Conservation (phyloP, 2,797 vertebrate genomes). For the Bryconaethiops microstoma region DNA sequence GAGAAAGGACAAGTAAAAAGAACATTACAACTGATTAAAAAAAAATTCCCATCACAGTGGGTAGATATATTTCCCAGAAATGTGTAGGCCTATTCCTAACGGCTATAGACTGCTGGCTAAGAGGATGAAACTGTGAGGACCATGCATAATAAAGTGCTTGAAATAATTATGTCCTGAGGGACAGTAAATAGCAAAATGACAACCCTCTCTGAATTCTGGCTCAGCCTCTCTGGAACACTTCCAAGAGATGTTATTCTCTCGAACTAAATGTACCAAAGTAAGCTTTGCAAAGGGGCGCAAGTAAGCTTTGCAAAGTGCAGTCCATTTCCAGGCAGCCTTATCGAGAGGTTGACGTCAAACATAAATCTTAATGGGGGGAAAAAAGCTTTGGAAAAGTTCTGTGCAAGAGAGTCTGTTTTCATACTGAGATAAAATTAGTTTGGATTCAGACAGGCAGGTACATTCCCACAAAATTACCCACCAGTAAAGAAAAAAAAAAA, state of each 20-base stretch:
- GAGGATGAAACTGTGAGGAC: constrained; percentile 30
- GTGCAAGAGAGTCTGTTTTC: not conserved
- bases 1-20: not conserved
- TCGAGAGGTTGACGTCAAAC: constrained; percentile 19
- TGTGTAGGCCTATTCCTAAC: not conserved
- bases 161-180: constrained; percentile 56
- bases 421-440: constrained; percentile 15
- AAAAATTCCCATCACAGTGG: constrained; percentile 28
- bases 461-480: constrained; percentile 13
- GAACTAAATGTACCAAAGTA: constrained; percentile 21
- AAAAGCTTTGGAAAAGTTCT: constrained; percentile 1
- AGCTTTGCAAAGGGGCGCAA: constrained; percentile 5
- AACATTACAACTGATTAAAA: not conserved
- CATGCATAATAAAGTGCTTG: constrained; percentile 45
- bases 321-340: constrained; percentile 24
- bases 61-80: constrained; percentile 41
- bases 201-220: constrained; percentile 25
- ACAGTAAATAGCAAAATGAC: constrained; percentile 41
- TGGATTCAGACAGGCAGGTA: constrained; percentile 21
- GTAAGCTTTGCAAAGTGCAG: constrained; percentile 14
- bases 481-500: not conserved
- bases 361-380: not conserved
- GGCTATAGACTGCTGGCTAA: constrained; percentile 2
- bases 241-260: constrained; percentile 34
- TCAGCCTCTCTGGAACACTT: constrained; percentile 31